These are phyloP conservation scores for Phyllostomus discolor DNA, from an alignment of 2,113 vertebrate species.

Conservation along the genomic window DNA sequence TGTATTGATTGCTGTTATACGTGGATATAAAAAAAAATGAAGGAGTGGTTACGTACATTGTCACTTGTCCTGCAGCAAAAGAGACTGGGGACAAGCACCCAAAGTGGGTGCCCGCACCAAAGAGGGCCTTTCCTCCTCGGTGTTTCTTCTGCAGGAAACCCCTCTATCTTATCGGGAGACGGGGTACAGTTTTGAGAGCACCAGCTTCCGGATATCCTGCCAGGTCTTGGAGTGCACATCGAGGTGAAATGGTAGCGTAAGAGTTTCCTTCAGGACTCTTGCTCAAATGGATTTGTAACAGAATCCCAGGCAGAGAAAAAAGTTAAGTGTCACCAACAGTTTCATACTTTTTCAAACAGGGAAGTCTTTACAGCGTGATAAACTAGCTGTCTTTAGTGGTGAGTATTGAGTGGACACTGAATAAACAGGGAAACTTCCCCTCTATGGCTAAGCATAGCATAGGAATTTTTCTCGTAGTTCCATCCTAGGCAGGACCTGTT, in stretches of 20 bases:
- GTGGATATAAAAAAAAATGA: background rate
- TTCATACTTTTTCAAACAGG: background rate
- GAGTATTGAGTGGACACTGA: background rate
- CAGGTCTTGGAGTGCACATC: background rate
- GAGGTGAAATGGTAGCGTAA: background rate
- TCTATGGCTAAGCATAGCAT: background rate
- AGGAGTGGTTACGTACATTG: background rate
- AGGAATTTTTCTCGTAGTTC: background rate
- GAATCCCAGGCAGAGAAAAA: background rate
- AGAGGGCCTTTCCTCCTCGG: background rate
- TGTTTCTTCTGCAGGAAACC: background rate
- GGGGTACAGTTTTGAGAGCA: background rate
- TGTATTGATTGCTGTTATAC: background rate
- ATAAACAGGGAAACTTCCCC: background rate
- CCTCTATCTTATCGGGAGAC: background rate
- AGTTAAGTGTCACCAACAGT: background rate
- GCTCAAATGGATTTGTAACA: background rate
- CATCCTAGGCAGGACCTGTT: background rate
- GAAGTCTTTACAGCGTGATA: background rate
- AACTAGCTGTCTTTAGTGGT: background rate
- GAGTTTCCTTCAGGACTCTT: background rate
- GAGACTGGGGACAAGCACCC: background rate
- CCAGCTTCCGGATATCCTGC: background rate
- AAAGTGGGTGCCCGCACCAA: background rate
- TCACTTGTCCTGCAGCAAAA: background rate